Evolutionary conservation across 2,113 vertebrate species (phyloP).

Genomic region (Serinus canaria): DNA sequence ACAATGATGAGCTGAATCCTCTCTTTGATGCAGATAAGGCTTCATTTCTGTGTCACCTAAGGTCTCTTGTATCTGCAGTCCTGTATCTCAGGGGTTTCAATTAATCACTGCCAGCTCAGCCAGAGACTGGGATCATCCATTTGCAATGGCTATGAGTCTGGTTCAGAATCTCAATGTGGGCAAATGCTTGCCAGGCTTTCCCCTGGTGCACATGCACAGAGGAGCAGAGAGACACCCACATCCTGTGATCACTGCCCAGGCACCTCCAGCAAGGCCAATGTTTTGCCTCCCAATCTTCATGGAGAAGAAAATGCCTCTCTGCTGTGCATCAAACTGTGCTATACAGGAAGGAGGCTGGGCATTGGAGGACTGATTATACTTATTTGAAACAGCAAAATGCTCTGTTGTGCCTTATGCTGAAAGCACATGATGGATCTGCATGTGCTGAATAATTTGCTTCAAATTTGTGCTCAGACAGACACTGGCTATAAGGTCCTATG

Average conservation of each 20-base stretch:
- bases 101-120: slow-evolving; percentile 22
- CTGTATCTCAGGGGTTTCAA: slow-evolving; percentile 47
- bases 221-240: background rate
- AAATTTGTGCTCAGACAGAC: background rate
- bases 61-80: slow-evolving; percentile 33
- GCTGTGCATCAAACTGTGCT: background rate
- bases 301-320: background rate
- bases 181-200: background rate
- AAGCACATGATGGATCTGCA: background rate
- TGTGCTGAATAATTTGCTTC: background rate
- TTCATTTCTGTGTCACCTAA: slow-evolving; percentile 29
- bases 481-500: background rate
- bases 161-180: slow-evolving; percentile 23
- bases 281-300: background rate
- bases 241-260: background rate
- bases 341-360: background rate
- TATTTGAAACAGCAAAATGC: background rate
- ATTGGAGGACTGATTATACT: background rate
- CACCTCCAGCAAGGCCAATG: background rate
- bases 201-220: background rate
- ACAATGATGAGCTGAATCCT: background rate
- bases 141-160: background rate
- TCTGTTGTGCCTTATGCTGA: background rate
- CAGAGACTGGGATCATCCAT: background rate
- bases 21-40: slow-evolving; percentile 3